Conservation (phyloP, 1,140 invertebrate species). For the Rhizoglyphus robini region DNA sequence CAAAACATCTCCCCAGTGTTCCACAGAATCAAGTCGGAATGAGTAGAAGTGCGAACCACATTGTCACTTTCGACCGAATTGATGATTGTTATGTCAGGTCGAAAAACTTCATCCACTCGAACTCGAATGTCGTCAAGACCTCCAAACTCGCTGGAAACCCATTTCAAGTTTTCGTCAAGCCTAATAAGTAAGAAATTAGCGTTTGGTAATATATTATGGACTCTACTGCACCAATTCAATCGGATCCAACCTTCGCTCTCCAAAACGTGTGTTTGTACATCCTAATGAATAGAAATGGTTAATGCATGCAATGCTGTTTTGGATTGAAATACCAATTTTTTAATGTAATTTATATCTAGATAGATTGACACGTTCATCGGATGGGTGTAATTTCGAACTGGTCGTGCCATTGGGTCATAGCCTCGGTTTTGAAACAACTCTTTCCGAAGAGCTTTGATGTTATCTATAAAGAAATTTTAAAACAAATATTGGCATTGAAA, state of each 20-base stretch:
- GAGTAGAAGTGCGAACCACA: background rate
- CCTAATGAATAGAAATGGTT: background rate
- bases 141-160: conserved; percentile 87
- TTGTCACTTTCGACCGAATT: conserved; percentile 14
- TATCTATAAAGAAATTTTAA: too few species aligned
- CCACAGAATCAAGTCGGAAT: conserved; percentile 76
- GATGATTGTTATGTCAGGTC: conserved; percentile 11
- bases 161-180: conserved; percentile 71
- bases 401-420: conserved; percentile 11
- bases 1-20: conserved; percentile 56
- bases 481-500: too few species aligned
- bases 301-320: background rate
- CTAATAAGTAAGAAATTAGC: background rate
- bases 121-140: conserved; percentile 85
- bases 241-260: conserved; percentile 17
- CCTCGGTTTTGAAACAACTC: conserved; percentile 16
- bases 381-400: conserved; percentile 6
- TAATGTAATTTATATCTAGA: conserved; percentile 4
- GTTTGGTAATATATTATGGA: background rate
- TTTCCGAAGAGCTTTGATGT: conserved; percentile 1
- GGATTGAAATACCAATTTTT: conserved; percentile 2
- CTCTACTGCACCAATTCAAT: background rate
- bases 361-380: conserved; percentile 7
- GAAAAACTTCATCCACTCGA: conserved; percentile 59
- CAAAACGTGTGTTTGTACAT: conserved; percentile 9